These are phyloP conservation scores for Mixornis gularis DNA, from an alignment of 2,113 vertebrate genomes.

Conservation along the genomic window DNA sequence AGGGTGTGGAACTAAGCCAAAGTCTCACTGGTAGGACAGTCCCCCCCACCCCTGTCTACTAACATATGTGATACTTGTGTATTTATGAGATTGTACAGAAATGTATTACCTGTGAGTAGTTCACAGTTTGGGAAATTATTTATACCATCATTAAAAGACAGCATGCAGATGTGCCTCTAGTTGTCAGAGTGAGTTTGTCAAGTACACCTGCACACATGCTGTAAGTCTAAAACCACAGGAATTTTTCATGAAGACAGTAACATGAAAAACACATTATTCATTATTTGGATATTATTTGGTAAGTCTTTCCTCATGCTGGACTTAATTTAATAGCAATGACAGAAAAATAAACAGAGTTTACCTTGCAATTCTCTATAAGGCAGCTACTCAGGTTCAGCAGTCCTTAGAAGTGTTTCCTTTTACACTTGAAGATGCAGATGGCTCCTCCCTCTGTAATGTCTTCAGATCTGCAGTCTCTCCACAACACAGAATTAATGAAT, in stretches of 20 bases:
- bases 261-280: not conserved
- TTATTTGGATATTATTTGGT: not conserved
- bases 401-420: not conserved
- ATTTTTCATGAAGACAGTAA: not conserved
- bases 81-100: not conserved
- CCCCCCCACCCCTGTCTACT: not conserved
- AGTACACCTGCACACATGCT: not conserved
- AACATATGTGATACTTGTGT: accelerated
- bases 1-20: not conserved
- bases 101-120: not conserved
- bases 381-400: not conserved
- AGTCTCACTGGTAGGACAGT: not conserved
- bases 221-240: not conserved
- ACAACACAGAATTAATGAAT: not conserved
- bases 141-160: slow-evolving; percentile 28
- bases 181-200: not conserved
- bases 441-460: not conserved
- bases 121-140: not conserved
- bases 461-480: not conserved
- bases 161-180: not conserved
- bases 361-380: not conserved
- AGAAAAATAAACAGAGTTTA: not conserved
- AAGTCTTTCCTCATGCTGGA: not conserved
- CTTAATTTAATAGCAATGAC: not conserved
- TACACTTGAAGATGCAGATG: not conserved